Evolutionary conservation across 2,113 vertebrate species (phyloP), one percentile per base, ranked within the genome.

Genomic region (Pelusios castaneus): DNA sequence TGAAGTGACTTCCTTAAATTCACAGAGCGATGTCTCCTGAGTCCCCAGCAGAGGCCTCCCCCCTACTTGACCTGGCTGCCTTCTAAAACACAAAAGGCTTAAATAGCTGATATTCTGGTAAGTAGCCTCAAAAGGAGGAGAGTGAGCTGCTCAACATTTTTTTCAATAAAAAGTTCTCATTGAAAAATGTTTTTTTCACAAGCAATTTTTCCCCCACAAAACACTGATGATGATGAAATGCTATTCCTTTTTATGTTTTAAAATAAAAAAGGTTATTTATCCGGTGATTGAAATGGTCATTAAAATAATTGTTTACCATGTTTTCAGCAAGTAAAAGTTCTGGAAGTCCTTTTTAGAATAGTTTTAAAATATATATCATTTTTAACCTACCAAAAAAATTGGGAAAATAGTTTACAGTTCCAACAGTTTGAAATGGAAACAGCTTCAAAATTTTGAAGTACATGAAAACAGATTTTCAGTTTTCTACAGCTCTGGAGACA

Each of bases 401-500:
- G 83, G 45, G 49, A 19, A 97, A 90, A n/a, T 38, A 49, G 85
- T 80, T 96, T 27, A 31, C 51, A 38, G 34, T 38, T 92, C 91
- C 95, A 90, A 85, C 92, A 91, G 52, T 93, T 87, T 24, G 73
- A 84, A 22, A 49, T 10, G 54, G 90, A 95, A 96, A 52, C 0
- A 3, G 89, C 45, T 95, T 90, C 75, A 84, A 82, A 95, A 92
- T 73, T 12, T 51, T 47, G 55, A 56, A 89, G 41, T 91, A 94
- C 3, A 78, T 83, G 88, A 95, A 97, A 96, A 97, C 82, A 95
- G 41, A 87, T 90, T 94, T 38, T 95, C 91, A 52, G 87, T 90
- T 92, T 94, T 85, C 88, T 90, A 89, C 77, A 92, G 56, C 56
- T 89, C 79, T 73, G 85, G 54, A 95, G 78, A 29, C 60, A 93